Conservation (phyloP, 1,140 invertebrate species). For the Thaumatotibia leucotreta region DNA sequence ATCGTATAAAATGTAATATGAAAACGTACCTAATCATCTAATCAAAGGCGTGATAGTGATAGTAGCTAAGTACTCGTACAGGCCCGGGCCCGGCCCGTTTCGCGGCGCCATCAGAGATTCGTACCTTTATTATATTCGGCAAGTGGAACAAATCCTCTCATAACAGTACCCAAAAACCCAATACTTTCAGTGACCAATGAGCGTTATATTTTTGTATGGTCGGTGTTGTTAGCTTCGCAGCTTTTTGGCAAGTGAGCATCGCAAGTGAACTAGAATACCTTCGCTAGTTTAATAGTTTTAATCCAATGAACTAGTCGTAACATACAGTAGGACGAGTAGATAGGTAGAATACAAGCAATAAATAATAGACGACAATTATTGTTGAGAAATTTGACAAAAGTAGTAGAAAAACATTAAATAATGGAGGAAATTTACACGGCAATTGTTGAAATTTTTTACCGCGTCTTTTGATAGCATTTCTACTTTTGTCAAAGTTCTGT, state of each 20-base stretch:
- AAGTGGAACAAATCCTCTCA: background rate
- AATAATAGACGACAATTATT: constrained; percentile 48
- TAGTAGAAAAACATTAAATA: constrained; percentile 27
- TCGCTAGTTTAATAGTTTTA: constrained; percentile 15
- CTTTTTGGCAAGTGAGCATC: constrained; percentile 20
- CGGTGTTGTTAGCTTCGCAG: constrained; percentile 33
- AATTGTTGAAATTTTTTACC: constrained; percentile 32
- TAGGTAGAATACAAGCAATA: constrained; percentile 66
- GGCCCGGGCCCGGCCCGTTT: too few relatives aligned
- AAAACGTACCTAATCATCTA: too few relatives aligned
- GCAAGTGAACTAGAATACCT: constrained; percentile 21
- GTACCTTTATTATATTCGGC: background rate
- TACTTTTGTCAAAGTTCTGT: constrained; percentile 59
- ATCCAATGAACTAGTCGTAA: constrained; percentile 22
- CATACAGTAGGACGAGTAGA: constrained; percentile 34
- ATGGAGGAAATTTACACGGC: constrained; percentile 22
- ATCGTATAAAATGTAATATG: too few relatives aligned
- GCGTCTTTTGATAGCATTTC: constrained; percentile 29
- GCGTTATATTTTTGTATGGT: constrained; percentile 39
- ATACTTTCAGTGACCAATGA: constrained; percentile 28
- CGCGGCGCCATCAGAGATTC: too few relatives aligned
- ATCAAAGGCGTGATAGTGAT: too few relatives aligned
- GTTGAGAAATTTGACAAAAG: constrained; percentile 58
- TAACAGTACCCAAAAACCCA: constrained; percentile 14
- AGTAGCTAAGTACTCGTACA: too few relatives aligned